phyloP scores from a whole-genome alignment of 2,797 vertebrate genomes.

The Aeoliscus strigatus region DNA sequence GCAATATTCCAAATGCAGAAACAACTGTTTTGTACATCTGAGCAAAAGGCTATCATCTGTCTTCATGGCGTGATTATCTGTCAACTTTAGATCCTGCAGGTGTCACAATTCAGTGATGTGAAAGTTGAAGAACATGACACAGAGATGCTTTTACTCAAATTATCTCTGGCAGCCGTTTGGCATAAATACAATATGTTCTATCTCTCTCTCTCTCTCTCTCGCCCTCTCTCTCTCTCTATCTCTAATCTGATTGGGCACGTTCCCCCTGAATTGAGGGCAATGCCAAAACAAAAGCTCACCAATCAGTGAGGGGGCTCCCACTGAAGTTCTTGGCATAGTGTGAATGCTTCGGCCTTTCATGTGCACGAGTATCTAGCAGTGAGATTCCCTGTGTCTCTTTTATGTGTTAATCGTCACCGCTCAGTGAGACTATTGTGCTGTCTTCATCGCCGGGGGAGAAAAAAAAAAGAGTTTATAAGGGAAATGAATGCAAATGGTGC shows the following conservation, averaged over 20 bases:
- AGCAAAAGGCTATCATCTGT: too few relatives aligned
- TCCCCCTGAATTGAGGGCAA: conserved; percentile 60
- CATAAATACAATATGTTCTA: conserved; percentile 61
- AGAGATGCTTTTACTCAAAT: conserved; percentile 45
- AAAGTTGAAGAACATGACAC: too few relatives aligned
- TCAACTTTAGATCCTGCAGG: too few relatives aligned
- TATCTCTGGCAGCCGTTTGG: conserved; percentile 44
- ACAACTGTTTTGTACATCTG: too few relatives aligned
- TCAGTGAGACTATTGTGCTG: conserved; percentile 72
- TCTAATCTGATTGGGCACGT: conserved; percentile 71
- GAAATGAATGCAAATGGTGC: conserved; percentile 58
- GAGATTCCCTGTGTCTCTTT: conserved; percentile 72
- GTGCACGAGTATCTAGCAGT: conserved; percentile 66
- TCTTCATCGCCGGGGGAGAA: conserved; percentile 62
- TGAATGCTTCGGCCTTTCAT: conserved; percentile 70
- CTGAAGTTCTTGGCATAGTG: conserved; percentile 65
- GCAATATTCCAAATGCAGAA: too few relatives aligned
- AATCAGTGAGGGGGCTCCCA: conserved; percentile 66
- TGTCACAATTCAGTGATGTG: too few relatives aligned
- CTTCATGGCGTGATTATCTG: too few relatives aligned
- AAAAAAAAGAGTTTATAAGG: conserved; percentile 33
- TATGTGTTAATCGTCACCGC: conserved; percentile 74
- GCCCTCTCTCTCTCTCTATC: too few relatives aligned
- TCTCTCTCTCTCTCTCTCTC: conserved; percentile 56
- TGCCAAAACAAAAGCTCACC: conserved; percentile 71